Evolutionary conservation across 2,113 vertebrate species (phyloP), one percentile per base, ranked within the genome.

Genomic region (Capreolus pygargus): DNA sequence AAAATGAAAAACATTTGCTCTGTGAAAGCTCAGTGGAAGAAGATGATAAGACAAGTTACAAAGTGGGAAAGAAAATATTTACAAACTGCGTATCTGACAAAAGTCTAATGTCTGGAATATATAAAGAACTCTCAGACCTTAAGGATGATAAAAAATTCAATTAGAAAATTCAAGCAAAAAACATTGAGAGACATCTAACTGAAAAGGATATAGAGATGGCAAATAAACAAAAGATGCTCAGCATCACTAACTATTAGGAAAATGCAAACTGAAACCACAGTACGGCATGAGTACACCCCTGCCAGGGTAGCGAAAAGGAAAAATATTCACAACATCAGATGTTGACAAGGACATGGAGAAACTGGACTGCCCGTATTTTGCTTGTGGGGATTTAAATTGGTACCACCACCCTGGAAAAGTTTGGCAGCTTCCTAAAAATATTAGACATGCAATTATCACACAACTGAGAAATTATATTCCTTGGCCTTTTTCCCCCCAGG

Each of bases 1-100:
- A 94, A 76, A 96, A 83, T 94, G 87, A 47, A 94, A 91, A 91
- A 76, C 84, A 94, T 82, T 94, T 94, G 89, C 76, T 94, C 74
- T 55, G 88, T 76, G 76, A 87, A 88, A 92, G 74, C 60, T 76
- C 93, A 92, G 86, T 92, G 82, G 83, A 96, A 81, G 60, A 91
- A 74, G 76, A 87, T 83, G 47, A 91, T 70, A 91, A 95, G 88
- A 82, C 83, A 87, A 88, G 54, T 94, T 47, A 55, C 74, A 36
- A 47, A 94, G 58, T 91, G 27, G 58, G 81, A 86, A 45, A 88
- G 93, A 88, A 94, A 92, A 94, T 81, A 94, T 94, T 96, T 96
- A 54, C 54, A 76, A 94, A 60, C 28, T 84, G 93, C 54, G 16
- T 61, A 86, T 88, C 83, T 91, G 45, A 94, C 93, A 83, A 83